Evolutionary conservation across 2,797 vertebrate species (phyloP).

Genomic region (Pipistrellus kuhlii): DNA sequence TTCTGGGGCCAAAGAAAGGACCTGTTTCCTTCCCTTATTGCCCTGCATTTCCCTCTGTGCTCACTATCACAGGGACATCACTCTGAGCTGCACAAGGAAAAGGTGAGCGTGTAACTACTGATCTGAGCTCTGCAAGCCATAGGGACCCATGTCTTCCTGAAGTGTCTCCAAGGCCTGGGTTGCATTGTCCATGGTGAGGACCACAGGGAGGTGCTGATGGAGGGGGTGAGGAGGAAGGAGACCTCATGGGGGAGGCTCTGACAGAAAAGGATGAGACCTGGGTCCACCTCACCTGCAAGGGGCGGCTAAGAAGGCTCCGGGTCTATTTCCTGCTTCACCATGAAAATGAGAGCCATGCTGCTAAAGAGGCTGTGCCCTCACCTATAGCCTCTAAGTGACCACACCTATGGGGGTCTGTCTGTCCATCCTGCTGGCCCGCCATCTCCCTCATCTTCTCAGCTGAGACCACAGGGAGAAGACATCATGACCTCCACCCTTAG

Average conservation of each 20-base stretch:
- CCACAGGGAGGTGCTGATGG: not conserved
- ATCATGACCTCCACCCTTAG: not conserved
- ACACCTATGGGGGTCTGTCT: too few species aligned
- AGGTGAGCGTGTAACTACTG: not conserved
- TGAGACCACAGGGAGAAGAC: not conserved
- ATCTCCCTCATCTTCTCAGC: not conserved
- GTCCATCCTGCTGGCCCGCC: not conserved
- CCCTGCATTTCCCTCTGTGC: not conserved
- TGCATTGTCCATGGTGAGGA: not conserved
- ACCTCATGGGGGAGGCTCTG: not conserved
- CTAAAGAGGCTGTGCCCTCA: not conserved
- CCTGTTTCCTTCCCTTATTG: not conserved
- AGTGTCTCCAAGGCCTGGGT: not conserved
- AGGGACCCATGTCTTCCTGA: not conserved
- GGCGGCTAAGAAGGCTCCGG: rapidly evolving
- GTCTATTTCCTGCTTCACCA: not conserved
- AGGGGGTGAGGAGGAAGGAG: not conserved
- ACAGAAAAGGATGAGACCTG: not conserved
- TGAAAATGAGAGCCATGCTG: too few species aligned
- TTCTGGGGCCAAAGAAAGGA: not conserved
- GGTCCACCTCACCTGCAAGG: too few species aligned
- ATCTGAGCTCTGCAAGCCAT: too few species aligned
- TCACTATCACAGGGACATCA: not conserved
- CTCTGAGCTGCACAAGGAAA: not conserved
- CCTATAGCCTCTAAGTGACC: too few species aligned